These are phyloP conservation scores for Dendroctonus ponderosae DNA, from an alignment of 1,140 invertebrate genomes.

Conservation along the genomic window DNA sequence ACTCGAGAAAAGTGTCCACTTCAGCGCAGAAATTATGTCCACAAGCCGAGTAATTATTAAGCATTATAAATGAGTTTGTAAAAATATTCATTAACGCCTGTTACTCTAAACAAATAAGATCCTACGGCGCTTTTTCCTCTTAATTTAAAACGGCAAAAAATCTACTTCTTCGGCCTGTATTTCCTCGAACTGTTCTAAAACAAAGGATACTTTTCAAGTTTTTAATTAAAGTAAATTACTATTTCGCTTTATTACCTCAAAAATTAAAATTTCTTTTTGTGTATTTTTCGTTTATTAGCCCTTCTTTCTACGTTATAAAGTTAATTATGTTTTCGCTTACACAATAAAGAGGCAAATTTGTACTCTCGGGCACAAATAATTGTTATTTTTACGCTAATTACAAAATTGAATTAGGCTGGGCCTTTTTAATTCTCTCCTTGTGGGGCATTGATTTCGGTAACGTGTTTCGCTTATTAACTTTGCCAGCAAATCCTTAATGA, in stretches of 20 bases:
- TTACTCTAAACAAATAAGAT: no score
- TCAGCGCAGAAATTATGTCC: no score
- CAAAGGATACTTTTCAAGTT: conserved; percentile 46
- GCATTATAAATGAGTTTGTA: no score
- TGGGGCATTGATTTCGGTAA: conserved; percentile 15
- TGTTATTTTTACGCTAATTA: conserved; percentile 44
- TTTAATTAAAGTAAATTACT: conserved; percentile 51
- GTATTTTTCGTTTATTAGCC: conserved; percentile 34
- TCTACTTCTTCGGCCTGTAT: conserved; percentile 39
- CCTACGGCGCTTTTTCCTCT: conserved; percentile 4
- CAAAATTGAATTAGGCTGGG: conserved; percentile 33
- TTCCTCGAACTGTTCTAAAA: conserved; percentile 46
- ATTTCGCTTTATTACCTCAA: conserved; percentile 49
- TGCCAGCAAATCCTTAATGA: not conserved
- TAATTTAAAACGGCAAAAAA: conserved; percentile 32
- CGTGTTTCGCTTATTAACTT: not conserved
- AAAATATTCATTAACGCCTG: no score
- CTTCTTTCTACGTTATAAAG: conserved; percentile 41
- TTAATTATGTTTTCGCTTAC: conserved; percentile 42
- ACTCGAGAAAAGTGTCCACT: no score
- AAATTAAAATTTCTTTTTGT: conserved; percentile 47
- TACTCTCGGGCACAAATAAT: conserved; percentile 27
- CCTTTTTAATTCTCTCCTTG: conserved; percentile 7
- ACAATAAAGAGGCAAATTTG: conserved; percentile 34
- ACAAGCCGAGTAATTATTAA: no score